Evolutionary conservation across 2,797 vertebrate species (phyloP), one percentile per base, ranked within the genome.

Genomic region (Neopelma chrysocephalum): DNA sequence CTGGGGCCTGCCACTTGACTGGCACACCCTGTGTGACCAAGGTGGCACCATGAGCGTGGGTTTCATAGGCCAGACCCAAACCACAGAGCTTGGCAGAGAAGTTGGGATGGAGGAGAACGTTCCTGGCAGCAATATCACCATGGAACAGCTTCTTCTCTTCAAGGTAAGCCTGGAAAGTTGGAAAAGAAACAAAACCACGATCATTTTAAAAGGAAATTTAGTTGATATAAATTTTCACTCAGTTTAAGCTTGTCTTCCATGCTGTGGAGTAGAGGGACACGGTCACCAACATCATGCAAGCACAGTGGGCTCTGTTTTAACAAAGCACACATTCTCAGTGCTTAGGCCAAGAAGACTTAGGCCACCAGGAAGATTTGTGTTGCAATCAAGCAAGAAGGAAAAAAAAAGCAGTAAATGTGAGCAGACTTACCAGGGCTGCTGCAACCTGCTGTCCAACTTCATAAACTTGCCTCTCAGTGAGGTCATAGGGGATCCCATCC

Each of bases 1-100:
- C 99, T 5, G 99, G 99, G 8, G 99, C 98, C 32, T 99, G 98
- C 99, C 99, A 99, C 94, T 99, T 99, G 96, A 98, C 71, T 14
- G 98, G 98, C 13, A 97, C 43, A 0, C 22, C 34, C 11, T 20
- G 36, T n/a, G 88, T 82, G 36, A 96, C 79, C 2, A 94, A 93
- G 61, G 91, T 96, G 68, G 92, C 64, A 38, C 96, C 97, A 2
- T 76, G 96, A 34, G 95, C 76, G 26, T 98, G 98, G 87, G 97
- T 96, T 31, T 97, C 98, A 56, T 98, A 99, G 31, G 98, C 98
- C 20, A 98, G 97, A 12, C 98, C 98, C 61, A 99, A 97, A 22
- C 99, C 98, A 97, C 99, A 99, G 91, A 97, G 98, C 81, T 99
- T 99, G 78, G 98, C 98, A 1, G 98, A 99, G 82, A 98, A 97